Conservation (phyloP, 2,113 vertebrate genomes). For the Percina caprodes region DNA sequence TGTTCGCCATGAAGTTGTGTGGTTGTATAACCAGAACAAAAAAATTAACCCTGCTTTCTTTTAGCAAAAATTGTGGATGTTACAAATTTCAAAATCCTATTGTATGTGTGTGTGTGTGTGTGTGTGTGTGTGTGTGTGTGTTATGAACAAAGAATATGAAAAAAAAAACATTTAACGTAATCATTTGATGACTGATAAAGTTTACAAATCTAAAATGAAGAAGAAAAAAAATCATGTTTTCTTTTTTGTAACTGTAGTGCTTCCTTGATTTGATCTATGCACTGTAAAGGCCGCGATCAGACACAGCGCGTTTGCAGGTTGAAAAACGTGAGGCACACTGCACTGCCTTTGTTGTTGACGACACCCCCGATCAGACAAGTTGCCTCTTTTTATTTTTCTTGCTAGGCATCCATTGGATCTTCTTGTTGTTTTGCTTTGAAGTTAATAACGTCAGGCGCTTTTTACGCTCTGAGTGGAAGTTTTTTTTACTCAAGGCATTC, state of each 20-base stretch:
- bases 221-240: constrained; percentile 76
- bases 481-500: too few species aligned
- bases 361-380: too few species aligned
- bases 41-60: constrained; percentile 78
- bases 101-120: constrained; percentile 71
- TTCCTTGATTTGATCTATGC: constrained; percentile 99
- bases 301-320: too few species aligned
- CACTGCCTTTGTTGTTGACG: too few species aligned
- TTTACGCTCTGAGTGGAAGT: too few species aligned
- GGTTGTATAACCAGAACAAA: constrained; percentile 52
- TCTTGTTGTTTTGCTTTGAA: too few species aligned
- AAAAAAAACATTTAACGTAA: constrained; percentile 73
- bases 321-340: too few species aligned
- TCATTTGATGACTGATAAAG: constrained; percentile 82
- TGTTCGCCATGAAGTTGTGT: constrained; percentile 82
- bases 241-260: constrained; percentile 89
- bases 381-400: too few species aligned
- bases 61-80: constrained; percentile 84
- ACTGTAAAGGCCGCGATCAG: constrained; percentile 80
- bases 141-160: constrained; percentile 76
- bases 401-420: too few species aligned
- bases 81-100: constrained; percentile 70
- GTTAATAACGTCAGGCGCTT: too few species aligned
- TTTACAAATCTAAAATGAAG: constrained; percentile 86
- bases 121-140: constrained; percentile 73